Percentiles rank a stretch among this genome's conserved stretches.
Conservation (phyloP, 2,888 invertebrate genomes). For the Azorinus chamasolen region DNA sequence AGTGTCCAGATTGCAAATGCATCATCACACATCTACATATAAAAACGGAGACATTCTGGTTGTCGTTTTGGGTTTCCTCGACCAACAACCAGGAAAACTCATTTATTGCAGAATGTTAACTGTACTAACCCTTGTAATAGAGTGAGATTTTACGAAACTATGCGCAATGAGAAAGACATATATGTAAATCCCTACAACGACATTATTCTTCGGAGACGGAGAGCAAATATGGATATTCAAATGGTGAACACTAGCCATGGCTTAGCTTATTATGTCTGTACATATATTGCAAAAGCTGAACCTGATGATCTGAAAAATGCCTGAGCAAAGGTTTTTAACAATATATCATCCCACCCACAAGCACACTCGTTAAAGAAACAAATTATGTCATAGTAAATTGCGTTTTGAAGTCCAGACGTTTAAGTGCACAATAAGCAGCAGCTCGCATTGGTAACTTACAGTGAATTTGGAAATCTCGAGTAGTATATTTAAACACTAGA, state of each 20-base stretch:
- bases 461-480: background rate
- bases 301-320: conserved; percentile 21
- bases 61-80: conserved; percentile 54
- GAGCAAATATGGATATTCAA: conserved; percentile 48
- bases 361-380: conserved; percentile 10
- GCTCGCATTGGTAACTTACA: conserved; percentile 12
- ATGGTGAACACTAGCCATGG: conserved; percentile 15
- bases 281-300: conserved; percentile 32
- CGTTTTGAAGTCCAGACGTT: conserved; percentile 19
- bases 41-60: conserved; percentile 12
- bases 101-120: conserved; percentile 13
- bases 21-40: conserved; percentile 44
- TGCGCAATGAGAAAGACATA: background rate
- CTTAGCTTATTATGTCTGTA: conserved; percentile 44
- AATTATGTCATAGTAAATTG: too few species aligned
- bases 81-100: conserved; percentile 27
- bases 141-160: conserved; percentile 30
- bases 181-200: conserved; percentile 37
- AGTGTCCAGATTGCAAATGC: conserved; percentile 31
- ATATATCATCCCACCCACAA: too few species aligned
- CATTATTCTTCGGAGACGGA: conserved; percentile 13
- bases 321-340: conserved; percentile 5
- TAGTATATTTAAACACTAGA: conserved; percentile 13
- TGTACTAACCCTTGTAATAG: conserved; percentile 7
- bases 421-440: conserved; percentile 34